Percentiles rank a stretch among this genome's conserved stretches.
Conservation (phyloP, 2,888 invertebrate species). For the Pyrrhia umbra region DNA sequence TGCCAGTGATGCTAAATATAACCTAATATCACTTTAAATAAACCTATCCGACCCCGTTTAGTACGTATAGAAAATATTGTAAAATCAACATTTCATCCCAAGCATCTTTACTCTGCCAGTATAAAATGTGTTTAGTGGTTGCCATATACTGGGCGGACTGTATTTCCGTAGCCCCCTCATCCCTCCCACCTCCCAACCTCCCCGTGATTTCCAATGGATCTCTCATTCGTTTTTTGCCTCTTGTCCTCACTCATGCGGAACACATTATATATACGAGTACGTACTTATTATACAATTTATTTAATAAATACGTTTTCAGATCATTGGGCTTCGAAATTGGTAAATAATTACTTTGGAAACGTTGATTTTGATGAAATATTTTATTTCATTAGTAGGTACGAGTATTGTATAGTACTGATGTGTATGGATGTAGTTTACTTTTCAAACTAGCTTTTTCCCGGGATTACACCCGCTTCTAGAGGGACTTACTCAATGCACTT, state of each 20-base stretch:
- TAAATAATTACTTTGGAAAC: constrained; percentile 54
- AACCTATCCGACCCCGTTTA: constrained; percentile 12
- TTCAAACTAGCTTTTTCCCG: no score
- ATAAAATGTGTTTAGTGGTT: constrained; percentile 70
- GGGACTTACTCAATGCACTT: no score
- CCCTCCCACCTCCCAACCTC: constrained; percentile 44
- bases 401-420: constrained; percentile 20
- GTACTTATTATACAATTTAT: constrained; percentile 76
- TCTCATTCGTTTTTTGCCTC: constrained; percentile 73
- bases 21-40: neutral
- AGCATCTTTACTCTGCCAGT: constrained; percentile 46
- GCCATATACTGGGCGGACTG: constrained; percentile 72
- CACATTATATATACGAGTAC: constrained; percentile 70
- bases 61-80: constrained; percentile 18
- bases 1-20: neutral
- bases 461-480: no score
- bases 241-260: constrained; percentile 78
- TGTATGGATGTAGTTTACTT: constrained; percentile 2
- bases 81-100: constrained; percentile 47
- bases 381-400: constrained; percentile 15
- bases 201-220: constrained; percentile 78
- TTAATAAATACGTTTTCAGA: constrained; percentile 66
- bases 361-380: constrained; percentile 41
- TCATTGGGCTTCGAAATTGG: constrained; percentile 55
- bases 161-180: constrained; percentile 69